phyloP scores from a whole-genome alignment of 2,888 invertebrate genomes.

The Cecidostiba fungosa region DNA sequence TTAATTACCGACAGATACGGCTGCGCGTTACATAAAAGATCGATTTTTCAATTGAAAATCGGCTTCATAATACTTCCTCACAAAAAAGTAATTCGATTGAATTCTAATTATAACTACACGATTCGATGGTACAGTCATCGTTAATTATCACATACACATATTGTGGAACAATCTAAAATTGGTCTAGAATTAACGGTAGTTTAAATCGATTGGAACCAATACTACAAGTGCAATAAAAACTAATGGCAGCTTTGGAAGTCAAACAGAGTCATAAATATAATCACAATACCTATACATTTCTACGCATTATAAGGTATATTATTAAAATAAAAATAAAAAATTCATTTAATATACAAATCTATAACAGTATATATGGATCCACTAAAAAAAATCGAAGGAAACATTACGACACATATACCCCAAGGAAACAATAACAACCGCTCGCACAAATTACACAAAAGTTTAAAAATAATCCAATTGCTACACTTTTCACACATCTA shows the following conservation, averaged over 20 bases:
- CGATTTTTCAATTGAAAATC: constrained; percentile 16
- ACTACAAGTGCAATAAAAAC: neutral
- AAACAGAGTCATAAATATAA: no score
- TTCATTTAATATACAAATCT: no score
- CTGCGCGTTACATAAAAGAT: constrained; percentile 14
- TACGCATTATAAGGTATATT: no score
- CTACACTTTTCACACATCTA: neutral
- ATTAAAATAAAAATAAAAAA: no score
- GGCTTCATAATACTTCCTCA: neutral
- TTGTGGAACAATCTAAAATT: neutral
- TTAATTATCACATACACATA: neutral
- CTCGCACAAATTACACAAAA: neutral
- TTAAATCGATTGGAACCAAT: neutral
- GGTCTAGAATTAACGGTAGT: neutral
- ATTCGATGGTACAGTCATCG: neutral
- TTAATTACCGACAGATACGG: constrained; percentile 1
- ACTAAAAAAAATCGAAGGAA: neutral
- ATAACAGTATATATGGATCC: no score
- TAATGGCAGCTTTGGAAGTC: neutral
- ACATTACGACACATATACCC: neutral
- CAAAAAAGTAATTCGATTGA: neutral
- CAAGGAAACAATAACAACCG: neutral
- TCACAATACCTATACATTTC: no score
- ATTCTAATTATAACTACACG: neutral
- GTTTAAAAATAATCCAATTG: neutral